Evolutionary conservation across 2,113 vertebrate species (phyloP).

Genomic region (Mohoua ochrocephala): DNA sequence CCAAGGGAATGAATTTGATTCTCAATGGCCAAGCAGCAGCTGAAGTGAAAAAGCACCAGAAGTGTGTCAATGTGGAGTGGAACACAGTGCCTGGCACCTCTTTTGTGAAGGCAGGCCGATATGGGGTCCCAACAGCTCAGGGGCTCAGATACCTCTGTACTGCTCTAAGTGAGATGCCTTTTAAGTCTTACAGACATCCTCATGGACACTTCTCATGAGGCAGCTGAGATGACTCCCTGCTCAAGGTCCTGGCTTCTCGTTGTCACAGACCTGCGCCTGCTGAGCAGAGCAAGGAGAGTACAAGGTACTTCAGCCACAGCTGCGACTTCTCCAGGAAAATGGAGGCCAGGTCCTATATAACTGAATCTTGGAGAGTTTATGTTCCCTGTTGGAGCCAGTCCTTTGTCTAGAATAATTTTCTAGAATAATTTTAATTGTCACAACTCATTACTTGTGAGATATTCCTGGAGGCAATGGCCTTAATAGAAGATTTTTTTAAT

Average conservation of each 20-base stretch:
- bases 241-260: not conserved
- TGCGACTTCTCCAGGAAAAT: not conserved
- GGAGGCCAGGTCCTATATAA: not conserved
- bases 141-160: not conserved
- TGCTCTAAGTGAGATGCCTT: not conserved
- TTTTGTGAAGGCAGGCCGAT: not conserved
- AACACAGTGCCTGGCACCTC: not conserved
- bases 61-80: not conserved
- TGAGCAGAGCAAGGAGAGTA: not conserved
- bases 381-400: not conserved
- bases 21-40: not conserved
- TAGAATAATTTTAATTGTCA: not conserved
- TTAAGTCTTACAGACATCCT: not conserved
- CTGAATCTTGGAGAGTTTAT: not conserved
- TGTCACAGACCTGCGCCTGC: not conserved
- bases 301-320: not conserved
- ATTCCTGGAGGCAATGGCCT: not conserved
- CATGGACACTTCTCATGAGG: not conserved
- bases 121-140: not conserved
- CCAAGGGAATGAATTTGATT: not conserved
- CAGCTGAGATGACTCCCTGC: not conserved
- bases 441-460: not conserved
- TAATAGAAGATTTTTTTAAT: not conserved
- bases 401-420: not conserved
- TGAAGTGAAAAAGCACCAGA: not conserved